Percentiles rank a stretch among this genome's conserved stretches.
phyloP scores from a whole-genome alignment of 2,113 vertebrate species.

The Albula glossodonta region DNA sequence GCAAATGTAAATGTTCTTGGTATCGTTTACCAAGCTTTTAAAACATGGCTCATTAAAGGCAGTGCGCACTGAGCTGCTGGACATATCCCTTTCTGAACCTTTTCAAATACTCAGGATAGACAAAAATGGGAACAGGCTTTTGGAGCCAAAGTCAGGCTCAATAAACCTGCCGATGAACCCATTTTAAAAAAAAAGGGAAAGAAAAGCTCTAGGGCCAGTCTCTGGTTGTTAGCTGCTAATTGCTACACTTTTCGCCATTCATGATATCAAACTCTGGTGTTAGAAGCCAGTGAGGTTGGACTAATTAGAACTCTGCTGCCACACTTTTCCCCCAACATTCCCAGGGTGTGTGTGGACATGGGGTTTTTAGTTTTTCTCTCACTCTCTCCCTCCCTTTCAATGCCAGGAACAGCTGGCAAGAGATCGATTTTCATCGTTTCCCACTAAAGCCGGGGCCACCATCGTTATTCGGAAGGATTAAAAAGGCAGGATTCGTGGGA shows the following conservation, averaged over 20 bases:
- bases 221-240: constrained; percentile 65
- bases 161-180: constrained; percentile 70
- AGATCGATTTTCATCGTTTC: constrained; percentile 47
- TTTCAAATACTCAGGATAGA: constrained; percentile 58
- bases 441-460: constrained; percentile 39
- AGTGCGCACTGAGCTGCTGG: constrained; percentile 36
- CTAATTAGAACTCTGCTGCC: constrained; percentile 64
- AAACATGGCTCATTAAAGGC: constrained; percentile 35
- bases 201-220: constrained; percentile 48
- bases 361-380: constrained; percentile 27
- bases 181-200: constrained; percentile 42
- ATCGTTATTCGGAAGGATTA: constrained; percentile 52
- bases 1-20: constrained; percentile 34
- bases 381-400: constrained; percentile 39
- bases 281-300: constrained; percentile 50
- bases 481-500: constrained; percentile 60
- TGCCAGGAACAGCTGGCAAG: constrained; percentile 53
- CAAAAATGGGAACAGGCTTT: constrained; percentile 48
- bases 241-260: constrained; percentile 69
- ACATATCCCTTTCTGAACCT: constrained; percentile 46
- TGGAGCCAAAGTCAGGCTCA: constrained; percentile 63
- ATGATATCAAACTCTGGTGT: constrained; percentile 60
- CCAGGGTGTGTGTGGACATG: constrained; percentile 40
- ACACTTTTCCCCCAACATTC: constrained; percentile 60
- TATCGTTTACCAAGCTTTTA: constrained; percentile 38